phyloP scores from a whole-genome alignment of 1,140 invertebrate genomes.

The Drosophila kohkoa region DNA sequence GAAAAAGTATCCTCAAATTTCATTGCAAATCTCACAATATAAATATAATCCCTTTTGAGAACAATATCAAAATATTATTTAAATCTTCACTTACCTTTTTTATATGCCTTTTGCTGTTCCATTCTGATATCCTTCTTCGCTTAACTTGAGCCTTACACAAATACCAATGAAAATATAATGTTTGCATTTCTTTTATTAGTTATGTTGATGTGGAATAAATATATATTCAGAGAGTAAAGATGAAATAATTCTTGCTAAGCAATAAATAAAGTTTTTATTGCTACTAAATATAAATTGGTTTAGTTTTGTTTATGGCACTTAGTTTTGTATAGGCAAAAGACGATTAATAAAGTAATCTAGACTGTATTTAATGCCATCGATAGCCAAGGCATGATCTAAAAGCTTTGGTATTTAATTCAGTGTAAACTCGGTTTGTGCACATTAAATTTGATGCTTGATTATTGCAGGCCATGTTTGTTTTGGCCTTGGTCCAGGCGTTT shows the following conservation, averaged over 20 bases:
- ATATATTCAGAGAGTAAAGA: not conserved
- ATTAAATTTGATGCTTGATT: constrained; percentile 22
- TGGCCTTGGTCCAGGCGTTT: constrained; percentile 9
- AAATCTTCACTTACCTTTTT: no score
- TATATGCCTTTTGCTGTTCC: no score
- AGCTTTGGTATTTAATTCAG: not conserved
- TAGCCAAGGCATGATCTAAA: not conserved
- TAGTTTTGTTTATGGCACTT: no score
- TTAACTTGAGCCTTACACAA: no score
- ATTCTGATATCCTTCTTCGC: no score
- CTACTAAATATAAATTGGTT: not conserved
- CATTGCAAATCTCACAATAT: no score
- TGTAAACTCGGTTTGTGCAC: not conserved
- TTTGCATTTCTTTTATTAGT: not conserved
- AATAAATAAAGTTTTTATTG: not conserved
- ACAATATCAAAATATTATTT: no score
- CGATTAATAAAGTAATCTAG: no score
- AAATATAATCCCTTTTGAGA: no score
- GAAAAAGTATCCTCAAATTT: no score
- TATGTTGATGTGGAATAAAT: not conserved
- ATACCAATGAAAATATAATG: not conserved
- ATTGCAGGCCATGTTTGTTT: constrained; percentile 1
- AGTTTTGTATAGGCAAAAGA: no score
- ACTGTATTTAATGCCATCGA: not conserved
- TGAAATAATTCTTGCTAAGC: not conserved